Percentiles rank a stretch among this genome's conserved stretches.
These are phyloP conservation scores for Neosilurus mollespiculum DNA, from an alignment of 2,797 vertebrate genomes.

Conservation along the genomic window DNA sequence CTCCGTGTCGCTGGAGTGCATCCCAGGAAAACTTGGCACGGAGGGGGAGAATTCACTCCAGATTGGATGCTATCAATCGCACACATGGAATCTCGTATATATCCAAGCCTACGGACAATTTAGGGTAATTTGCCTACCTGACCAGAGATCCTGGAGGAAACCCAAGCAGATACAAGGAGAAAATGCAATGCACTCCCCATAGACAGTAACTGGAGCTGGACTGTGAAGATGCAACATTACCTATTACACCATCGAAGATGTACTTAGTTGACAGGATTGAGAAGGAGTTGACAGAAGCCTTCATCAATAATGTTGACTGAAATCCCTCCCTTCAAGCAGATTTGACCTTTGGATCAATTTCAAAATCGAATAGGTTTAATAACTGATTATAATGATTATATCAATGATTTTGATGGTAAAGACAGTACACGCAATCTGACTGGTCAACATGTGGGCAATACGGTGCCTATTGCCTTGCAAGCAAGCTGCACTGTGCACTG, in stretches of 20 bases:
- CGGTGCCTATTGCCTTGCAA: no score
- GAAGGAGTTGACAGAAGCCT: neutral
- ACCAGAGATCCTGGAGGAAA: neutral
- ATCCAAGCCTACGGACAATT: neutral
- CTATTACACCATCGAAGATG: no score
- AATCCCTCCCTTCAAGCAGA: neutral
- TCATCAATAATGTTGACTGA: neutral
- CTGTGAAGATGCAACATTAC: neutral
- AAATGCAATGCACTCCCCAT: neutral
- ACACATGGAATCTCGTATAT: neutral
- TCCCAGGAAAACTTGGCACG: neutral
- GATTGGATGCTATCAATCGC: neutral
- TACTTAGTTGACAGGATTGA: neutral
- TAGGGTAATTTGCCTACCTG: neutral
- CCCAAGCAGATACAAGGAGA: neutral
- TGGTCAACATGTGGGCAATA: no score
- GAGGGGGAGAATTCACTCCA: neutral
- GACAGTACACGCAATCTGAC: no score
- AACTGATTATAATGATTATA: neutral
- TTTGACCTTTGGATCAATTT: neutral
- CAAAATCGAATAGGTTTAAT: neutral
- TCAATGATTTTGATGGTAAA: no score
- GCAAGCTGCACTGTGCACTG: no score
- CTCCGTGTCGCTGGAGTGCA: neutral
- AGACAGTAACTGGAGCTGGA: neutral